These are phyloP conservation scores for Grammomys dolichurus DNA, from an alignment of 2,113 vertebrate species.

Conservation along the genomic window DNA sequence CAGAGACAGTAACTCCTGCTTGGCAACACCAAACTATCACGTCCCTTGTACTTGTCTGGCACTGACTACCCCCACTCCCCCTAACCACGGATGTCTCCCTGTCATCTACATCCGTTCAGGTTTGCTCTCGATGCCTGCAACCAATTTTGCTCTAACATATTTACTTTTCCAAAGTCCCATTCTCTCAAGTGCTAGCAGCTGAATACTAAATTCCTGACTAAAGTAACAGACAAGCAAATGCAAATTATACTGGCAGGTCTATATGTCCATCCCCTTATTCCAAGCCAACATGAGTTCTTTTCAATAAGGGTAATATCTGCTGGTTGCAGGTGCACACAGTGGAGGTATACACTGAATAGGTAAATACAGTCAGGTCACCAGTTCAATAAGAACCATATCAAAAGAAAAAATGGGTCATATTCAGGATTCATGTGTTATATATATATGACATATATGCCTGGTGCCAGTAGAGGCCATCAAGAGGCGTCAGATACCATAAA, in stretches of 20 bases:
- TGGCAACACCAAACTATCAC: rapidly evolving
- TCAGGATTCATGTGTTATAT: neutral
- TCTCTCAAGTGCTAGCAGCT: neutral
- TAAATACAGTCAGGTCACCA: neutral
- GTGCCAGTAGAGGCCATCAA: neutral
- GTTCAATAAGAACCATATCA: neutral
- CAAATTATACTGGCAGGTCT: neutral
- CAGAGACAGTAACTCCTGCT: neutral
- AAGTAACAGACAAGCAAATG: neutral
- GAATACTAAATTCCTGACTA: neutral
- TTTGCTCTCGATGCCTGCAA: neutral
- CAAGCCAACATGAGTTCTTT: neutral
- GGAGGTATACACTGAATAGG: neutral
- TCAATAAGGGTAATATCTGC: neutral
- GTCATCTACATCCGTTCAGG: rapidly evolving
- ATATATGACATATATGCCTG: neutral
- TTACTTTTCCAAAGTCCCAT: neutral
- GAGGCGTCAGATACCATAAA: neutral
- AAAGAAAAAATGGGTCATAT: neutral
- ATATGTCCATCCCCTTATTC: neutral
- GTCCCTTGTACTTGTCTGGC: neutral
- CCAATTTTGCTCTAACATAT: neutral
- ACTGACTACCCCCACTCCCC: neutral
- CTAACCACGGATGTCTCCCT: neutral
- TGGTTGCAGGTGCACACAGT: neutral